phyloP scores from a whole-genome alignment of 30 jellyfish, hydroid and myxozoan species.

The Hydractinia symbiolongicarpus region DNA sequence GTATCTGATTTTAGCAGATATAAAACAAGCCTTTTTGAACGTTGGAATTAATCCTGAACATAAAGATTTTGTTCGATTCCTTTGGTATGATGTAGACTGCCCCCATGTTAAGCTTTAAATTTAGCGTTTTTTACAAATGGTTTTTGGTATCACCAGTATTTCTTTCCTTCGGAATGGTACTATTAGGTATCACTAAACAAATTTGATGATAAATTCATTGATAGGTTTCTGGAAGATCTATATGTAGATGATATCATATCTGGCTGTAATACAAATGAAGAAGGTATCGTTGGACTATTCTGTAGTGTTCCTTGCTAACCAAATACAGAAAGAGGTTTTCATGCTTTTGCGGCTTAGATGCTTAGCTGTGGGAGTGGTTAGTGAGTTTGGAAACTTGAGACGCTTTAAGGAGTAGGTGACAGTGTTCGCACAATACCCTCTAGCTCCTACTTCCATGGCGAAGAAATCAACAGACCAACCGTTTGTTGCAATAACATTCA shows the following conservation, averaged over 20 bases:
- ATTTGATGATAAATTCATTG: not conserved
- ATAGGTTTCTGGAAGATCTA: not conserved
- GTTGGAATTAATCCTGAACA: constrained; percentile 12
- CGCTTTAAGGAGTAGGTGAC: no score
- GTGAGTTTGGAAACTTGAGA: no score
- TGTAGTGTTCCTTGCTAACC: no score
- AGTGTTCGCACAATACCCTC: no score
- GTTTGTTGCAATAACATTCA: no score
- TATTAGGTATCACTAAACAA: not conserved
- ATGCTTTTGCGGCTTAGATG: no score
- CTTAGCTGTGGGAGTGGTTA: no score
- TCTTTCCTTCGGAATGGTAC: not conserved
- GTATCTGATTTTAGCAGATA: constrained; percentile 8
- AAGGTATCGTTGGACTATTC: no score
- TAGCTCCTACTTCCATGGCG: no score
- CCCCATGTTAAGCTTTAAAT: not conserved
- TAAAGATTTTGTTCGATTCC: constrained; percentile 7
- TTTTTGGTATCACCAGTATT: not conserved
- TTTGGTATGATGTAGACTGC: constrained; percentile 8
- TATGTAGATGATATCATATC: constrained; percentile 8
- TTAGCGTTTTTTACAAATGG: not conserved
- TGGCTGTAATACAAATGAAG: constrained; percentile 11
- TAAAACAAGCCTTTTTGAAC: constrained; percentile 22
- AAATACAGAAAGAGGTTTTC: no score
- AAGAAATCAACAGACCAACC: no score